phyloP scores from a whole-genome alignment of 1,140 invertebrate species.

The Zaprionus tsacasi region DNA sequence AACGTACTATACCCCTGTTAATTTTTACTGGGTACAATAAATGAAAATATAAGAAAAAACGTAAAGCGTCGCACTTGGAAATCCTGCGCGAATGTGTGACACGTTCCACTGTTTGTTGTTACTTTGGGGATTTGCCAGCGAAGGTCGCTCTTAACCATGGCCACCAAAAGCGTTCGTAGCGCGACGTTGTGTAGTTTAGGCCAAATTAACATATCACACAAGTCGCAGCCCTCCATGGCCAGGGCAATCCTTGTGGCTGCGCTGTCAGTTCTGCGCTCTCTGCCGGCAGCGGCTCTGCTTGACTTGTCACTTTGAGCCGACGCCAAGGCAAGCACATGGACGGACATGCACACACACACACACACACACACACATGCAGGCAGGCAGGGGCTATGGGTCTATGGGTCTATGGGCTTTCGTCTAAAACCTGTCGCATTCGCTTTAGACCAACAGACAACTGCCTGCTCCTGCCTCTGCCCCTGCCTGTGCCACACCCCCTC shows the following conservation, averaged over 20 bases:
- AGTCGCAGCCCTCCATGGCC: conserved; percentile 18
- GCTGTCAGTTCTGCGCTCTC: conserved; percentile 3
- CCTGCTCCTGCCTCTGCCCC: background rate
- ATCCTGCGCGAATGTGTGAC: conserved; percentile 59
- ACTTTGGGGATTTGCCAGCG: conserved; percentile 28
- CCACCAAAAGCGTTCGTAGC: too few relatives aligned
- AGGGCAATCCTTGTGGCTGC: conserved; percentile 37
- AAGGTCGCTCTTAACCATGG: conserved; percentile 18
- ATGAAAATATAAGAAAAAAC: conserved; percentile 9
- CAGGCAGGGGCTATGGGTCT: background rate
- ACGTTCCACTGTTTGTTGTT: conserved; percentile 41
- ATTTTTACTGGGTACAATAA: background rate
- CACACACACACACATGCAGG: conserved; percentile 2
- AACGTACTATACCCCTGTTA: background rate
- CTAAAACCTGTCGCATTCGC: conserved; percentile 52
- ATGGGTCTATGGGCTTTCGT: background rate
- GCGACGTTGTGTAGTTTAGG: conserved; percentile 61
- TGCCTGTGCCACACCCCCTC: too few relatives aligned
- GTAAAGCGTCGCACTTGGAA: conserved; percentile 27
- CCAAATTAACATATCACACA: conserved; percentile 76
- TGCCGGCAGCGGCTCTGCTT: conserved; percentile 43
- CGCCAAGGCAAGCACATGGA: conserved; percentile 34
- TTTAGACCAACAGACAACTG: conserved; percentile 26
- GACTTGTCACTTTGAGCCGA: conserved; percentile 69
- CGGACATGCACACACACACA: background rate